These are phyloP conservation scores for Heliconius hewitsoni DNA, from an alignment of 1,140 invertebrate species.

Conservation along the genomic window DNA sequence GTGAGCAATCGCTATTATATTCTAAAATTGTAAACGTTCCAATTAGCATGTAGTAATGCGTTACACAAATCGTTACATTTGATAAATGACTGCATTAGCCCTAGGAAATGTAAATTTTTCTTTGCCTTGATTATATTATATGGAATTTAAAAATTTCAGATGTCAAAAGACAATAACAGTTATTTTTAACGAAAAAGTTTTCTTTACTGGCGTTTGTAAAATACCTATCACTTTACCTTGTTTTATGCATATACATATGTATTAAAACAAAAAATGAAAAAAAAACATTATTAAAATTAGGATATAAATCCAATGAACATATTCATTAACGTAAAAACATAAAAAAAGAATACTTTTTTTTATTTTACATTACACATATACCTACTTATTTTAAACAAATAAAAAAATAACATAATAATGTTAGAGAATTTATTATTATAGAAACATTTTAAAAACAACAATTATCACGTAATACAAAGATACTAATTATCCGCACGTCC, in stretches of 20 bases:
- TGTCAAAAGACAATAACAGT: neutral
- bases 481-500: slow-evolving; percentile 26
- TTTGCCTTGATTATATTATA: neutral
- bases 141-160: neutral
- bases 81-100: slow-evolving; percentile 43
- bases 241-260: too few species aligned
- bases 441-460: slow-evolving; percentile 11
- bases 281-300: too few species aligned
- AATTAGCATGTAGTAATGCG: slow-evolving; percentile 49
- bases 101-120: slow-evolving; percentile 11
- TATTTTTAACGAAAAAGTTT: too few species aligned
- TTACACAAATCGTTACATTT: slow-evolving; percentile 40
- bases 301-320: too few species aligned
- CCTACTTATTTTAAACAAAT: neutral
- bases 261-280: too few species aligned
- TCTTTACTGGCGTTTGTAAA: too few species aligned
- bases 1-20: slow-evolving; percentile 61
- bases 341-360: too few species aligned
- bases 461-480: slow-evolving; percentile 30
- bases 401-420: neutral
- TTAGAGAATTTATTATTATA: neutral
- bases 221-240: too few species aligned
- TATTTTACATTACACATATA: too few species aligned
- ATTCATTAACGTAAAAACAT: too few species aligned
- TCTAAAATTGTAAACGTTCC: slow-evolving; percentile 51